Evolutionary conservation across 1,140 invertebrate species (phyloP).

Genomic region (Polypedilum pembai): DNA sequence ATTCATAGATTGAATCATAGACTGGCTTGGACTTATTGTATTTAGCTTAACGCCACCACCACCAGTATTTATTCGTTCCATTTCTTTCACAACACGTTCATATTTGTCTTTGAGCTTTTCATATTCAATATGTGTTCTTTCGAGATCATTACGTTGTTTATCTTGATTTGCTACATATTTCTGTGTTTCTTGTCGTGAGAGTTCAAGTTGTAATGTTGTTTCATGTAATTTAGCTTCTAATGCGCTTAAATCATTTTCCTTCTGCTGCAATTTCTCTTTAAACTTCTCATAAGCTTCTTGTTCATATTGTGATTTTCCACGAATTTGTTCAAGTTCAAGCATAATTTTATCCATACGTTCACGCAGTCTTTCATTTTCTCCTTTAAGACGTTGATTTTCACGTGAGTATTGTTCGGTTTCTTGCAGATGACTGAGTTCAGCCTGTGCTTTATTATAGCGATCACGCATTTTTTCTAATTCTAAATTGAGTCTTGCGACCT

Average conservation of each 20-base stretch:
- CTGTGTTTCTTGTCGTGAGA: slow-evolving; percentile 65
- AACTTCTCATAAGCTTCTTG: slow-evolving; percentile 75
- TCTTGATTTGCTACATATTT: slow-evolving; percentile 59
- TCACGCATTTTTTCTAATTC: slow-evolving; percentile 87
- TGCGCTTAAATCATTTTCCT: slow-evolving; percentile 67
- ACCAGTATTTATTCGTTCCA: slow-evolving; percentile 40
- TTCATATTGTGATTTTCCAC: slow-evolving; percentile 82
- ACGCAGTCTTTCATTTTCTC: slow-evolving; percentile 74
- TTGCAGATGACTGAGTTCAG: slow-evolving; percentile 73
- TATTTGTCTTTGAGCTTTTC: slow-evolving; percentile 77
- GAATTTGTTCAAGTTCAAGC: slow-evolving; percentile 66
- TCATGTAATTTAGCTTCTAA: slow-evolving; percentile 70
- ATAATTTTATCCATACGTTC: slow-evolving; percentile 74
- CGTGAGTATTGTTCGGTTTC: slow-evolving; percentile 60
- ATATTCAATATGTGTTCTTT: slow-evolving; percentile 72
- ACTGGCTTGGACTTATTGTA: slow-evolving; percentile 38
- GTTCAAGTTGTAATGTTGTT: slow-evolving; percentile 67
- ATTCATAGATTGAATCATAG: slow-evolving; percentile 39
- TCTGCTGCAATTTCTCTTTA: slow-evolving; percentile 62
- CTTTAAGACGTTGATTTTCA: slow-evolving; percentile 62
- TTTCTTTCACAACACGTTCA: slow-evolving; percentile 61
- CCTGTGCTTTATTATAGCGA: slow-evolving; percentile 75
- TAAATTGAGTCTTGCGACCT: slow-evolving; percentile 72
- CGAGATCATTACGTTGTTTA: slow-evolving; percentile 67
- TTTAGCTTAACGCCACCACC: slow-evolving; percentile 40